Conservation (phyloP, 2,113 vertebrate species). For the Ophthalmolycus amberensis region DNA sequence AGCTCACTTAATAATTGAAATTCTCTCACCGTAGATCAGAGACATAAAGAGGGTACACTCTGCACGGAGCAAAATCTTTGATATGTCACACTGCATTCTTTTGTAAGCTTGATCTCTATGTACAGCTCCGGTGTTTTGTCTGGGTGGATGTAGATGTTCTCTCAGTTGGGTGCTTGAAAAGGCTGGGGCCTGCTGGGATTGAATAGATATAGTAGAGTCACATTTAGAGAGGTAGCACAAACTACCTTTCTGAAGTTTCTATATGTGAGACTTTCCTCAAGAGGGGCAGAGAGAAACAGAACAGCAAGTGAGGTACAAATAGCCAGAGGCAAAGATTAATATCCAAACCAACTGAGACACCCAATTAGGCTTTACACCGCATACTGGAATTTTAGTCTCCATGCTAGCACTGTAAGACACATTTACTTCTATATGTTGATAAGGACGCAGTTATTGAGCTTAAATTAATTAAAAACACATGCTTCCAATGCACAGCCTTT, state of each 20-base stretch:
- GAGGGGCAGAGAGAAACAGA: constrained; percentile 10
- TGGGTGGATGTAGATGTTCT: constrained; percentile 5
- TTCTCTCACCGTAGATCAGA: constrained; percentile 43
- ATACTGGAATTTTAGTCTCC: background rate
- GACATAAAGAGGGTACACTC: constrained; percentile 9
- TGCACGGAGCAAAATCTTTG: background rate
- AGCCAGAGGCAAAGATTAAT: constrained; percentile 47
- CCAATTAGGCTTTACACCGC: constrained; percentile 33
- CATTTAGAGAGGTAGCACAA: background rate
- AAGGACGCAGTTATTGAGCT: constrained; percentile 41
- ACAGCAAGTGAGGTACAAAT: constrained; percentile 10
- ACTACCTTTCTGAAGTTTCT: background rate
- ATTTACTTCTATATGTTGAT: constrained; percentile 3
- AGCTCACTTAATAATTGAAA: constrained; percentile 46
- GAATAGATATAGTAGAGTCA: background rate
- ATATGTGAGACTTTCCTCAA: constrained; percentile 5
- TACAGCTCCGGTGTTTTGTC: constrained; percentile 5
- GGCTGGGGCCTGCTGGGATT: background rate
- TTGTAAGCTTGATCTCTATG: background rate
- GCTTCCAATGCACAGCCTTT: background rate
- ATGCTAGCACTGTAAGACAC: background rate
- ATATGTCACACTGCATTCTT: background rate
- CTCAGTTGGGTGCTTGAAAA: background rate
- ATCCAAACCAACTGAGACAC: constrained; percentile 14
- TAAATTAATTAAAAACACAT: constrained; percentile 54